Percentiles rank a stretch among this genome's conserved stretches.
Evolutionary conservation across 2,888 invertebrate genomes (phyloP).

Genomic region (Parascotia fuliginaria): DNA sequence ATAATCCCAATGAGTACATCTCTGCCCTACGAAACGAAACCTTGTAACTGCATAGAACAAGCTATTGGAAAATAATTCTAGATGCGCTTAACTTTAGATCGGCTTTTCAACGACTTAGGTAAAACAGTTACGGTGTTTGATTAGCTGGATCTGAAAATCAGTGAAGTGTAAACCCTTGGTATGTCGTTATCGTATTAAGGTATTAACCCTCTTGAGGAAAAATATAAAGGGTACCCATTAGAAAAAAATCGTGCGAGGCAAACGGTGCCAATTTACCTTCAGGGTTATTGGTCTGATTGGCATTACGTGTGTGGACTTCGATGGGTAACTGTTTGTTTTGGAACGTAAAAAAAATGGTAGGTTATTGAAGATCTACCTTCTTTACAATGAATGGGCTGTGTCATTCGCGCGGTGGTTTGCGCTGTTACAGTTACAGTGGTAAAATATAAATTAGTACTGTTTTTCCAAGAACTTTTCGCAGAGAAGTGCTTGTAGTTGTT

Average conservation of each 20-base stretch:
- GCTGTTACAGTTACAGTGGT: too few species aligned
- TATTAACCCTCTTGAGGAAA: constrained; percentile 18
- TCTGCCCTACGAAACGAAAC: too few species aligned
- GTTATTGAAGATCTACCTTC: neutral
- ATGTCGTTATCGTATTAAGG: constrained; percentile 38
- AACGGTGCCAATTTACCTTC: constrained; percentile 30
- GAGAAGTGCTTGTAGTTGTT: too few species aligned
- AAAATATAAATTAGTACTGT: too few species aligned
- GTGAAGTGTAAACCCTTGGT: constrained; percentile 25
- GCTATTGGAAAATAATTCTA: too few species aligned
- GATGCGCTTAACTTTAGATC: too few species aligned
- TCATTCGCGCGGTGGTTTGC: too few species aligned
- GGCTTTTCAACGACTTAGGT: too few species aligned
- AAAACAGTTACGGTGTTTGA: too few species aligned
- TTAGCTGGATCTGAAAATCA: constrained; percentile 27
- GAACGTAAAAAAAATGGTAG: neutral
- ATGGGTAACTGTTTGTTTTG: neutral
- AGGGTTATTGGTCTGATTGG: constrained; percentile 2
- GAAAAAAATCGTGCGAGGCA: constrained; percentile 35
- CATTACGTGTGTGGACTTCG: constrained; percentile 7
- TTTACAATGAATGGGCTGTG: neutral
- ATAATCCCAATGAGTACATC: constrained; percentile 25
- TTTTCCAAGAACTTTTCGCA: too few species aligned
- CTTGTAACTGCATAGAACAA: too few species aligned
- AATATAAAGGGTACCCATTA: constrained; percentile 31